Base-by-base conservation (phyloP, 2,113 vertebrate genomes). In the Salvator merianae region DNA sequence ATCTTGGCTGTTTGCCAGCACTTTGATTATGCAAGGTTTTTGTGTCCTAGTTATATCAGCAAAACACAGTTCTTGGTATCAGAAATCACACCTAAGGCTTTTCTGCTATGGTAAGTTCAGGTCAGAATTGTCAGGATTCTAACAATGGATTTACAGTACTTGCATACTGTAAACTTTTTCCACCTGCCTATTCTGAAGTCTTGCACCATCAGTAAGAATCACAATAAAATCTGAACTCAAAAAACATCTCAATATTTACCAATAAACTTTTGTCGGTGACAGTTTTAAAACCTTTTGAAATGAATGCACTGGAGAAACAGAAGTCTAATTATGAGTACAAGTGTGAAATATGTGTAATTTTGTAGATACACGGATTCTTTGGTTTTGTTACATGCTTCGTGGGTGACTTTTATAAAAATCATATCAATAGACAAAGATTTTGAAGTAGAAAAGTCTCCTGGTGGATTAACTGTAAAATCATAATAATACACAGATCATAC, bases 1-100 rank as follows among this genome's bases (percentile, higher is more conserved):
- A 90, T 70, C 55, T 87, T 96, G 95, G 94, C 94, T 65, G 83
- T 40, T 30, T 87, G 95, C 95, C 96, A 93, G 6, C 0, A 38
- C 85, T 84, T 81, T 84, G 88, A 53, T 93, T 95, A 93, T 3
- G 62, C 91, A 92, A 93, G 90, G 84, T 83, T 87, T 72, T 87
- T 12, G 18, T 86, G 94, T 69, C 88, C 93, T 88, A 91, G 84
- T 94, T 94, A 40, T 70, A 55, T n/a, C 82, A 91, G 91, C 91
- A 94, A 95, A 84, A 95, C 90, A 84, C 88, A 76, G 87, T 88
- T 93, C 86, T 88, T 43, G 84, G 85, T 84, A 86, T 0, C 85
- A 7, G 3, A 26, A 70, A 91, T 86, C 80, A 12, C 84, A 91
- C 92, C 88, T 92, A 89, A 87, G 90, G 87, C 84, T 93, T 93